phyloP scores from a whole-genome alignment of 2,113 vertebrate genomes.

The Anarhynchus alexandrinus region DNA sequence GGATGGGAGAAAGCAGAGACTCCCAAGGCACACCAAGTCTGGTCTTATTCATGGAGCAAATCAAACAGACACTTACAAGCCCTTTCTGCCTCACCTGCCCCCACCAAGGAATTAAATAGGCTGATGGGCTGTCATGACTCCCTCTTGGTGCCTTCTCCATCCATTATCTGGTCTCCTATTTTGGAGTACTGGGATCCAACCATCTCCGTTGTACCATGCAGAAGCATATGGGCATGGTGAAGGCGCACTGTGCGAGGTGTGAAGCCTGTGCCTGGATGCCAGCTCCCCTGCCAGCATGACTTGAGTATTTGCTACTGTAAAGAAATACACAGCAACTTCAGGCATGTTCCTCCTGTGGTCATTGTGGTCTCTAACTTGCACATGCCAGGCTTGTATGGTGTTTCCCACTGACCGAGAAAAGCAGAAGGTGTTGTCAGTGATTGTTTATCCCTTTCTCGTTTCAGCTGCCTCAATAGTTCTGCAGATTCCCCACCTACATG shows the following conservation, averaged over 20 bases:
- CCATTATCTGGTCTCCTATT: not conserved
- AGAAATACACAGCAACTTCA: not conserved
- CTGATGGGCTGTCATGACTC: not conserved
- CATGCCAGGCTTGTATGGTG: not conserved
- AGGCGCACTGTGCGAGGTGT: not conserved
- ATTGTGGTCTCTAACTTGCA: not conserved
- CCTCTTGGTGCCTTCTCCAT: not conserved
- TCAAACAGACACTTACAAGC: not conserved
- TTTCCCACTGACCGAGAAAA: not conserved
- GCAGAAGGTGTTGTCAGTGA: not conserved
- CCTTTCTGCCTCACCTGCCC: not conserved
- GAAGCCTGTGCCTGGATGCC: not conserved
- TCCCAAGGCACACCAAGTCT: not conserved
- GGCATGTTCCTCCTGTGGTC: not conserved
- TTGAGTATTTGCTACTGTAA: not conserved
- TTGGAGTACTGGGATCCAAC: accelerated
- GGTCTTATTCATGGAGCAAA: not conserved
- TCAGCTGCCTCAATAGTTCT: slow-evolving; percentile 82
- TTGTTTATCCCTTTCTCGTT: slow-evolving; percentile 22
- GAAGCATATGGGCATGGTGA: not conserved
- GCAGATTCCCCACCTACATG: slow-evolving; percentile 71
- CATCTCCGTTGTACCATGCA: not conserved
- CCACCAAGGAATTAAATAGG: not conserved
- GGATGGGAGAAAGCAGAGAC: not conserved
- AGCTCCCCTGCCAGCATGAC: not conserved